These are phyloP conservation scores for Teleopsis dalmanni DNA, from an alignment of 1,140 invertebrate species.

Conservation along the genomic window DNA sequence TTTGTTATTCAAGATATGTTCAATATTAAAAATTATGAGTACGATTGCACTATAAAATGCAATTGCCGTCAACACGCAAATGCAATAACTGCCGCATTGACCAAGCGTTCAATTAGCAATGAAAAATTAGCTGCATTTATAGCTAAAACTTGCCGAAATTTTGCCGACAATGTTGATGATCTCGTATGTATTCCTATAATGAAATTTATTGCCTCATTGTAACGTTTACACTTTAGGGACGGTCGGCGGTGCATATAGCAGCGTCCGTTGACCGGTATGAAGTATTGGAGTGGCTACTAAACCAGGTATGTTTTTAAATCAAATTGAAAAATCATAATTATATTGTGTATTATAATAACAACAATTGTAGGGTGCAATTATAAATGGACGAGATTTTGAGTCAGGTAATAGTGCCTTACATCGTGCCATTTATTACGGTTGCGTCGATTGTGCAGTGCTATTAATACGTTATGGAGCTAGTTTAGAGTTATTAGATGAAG, in stretches of 20 bases:
- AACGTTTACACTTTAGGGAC: conserved; percentile 40
- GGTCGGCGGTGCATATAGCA: conserved; percentile 58
- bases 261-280: conserved; percentile 56
- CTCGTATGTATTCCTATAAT: conserved; percentile 10
- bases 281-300: conserved; percentile 58
- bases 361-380: conserved; percentile 44
- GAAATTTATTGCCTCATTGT: not conserved
- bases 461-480: conserved; percentile 49
- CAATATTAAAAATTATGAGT: conserved; percentile 24
- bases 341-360: not conserved
- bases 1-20: no score
- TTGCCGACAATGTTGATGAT: conserved; percentile 45
- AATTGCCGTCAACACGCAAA: conserved; percentile 50
- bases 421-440: conserved; percentile 61
- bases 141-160: conserved; percentile 49
- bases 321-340: not conserved
- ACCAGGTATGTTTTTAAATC: conserved; percentile 24
- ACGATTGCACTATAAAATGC: conserved; percentile 49
- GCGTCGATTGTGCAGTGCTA: conserved; percentile 53
- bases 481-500: conserved; percentile 31
- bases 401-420: conserved; percentile 66
- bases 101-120: conserved; percentile 46
- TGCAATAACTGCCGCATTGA: conserved; percentile 49
- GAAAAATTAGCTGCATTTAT: conserved; percentile 48
- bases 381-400: conserved; percentile 56